Conservation (phyloP, 2,113 vertebrate species). For the Pelecanus crispus region DNA sequence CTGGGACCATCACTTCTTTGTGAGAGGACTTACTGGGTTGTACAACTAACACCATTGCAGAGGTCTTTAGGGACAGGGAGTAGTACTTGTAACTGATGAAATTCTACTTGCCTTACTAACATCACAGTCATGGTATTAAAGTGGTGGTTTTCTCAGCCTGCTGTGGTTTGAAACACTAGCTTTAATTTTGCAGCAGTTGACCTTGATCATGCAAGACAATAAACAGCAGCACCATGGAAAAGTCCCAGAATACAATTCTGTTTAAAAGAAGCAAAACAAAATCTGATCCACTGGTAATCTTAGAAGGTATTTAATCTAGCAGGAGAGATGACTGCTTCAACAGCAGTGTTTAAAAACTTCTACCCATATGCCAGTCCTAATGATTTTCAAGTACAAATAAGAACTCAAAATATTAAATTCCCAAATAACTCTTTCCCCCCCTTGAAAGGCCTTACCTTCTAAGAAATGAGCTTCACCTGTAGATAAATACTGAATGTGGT, state of each 20-base stretch:
- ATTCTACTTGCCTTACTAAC: conserved; percentile 32
- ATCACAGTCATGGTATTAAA: conserved; percentile 5
- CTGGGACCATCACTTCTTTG: neutral
- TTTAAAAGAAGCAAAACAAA: conserved; percentile 63
- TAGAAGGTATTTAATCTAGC: conserved; percentile 59
- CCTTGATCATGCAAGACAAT: conserved; percentile 48
- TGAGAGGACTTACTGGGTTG: neutral
- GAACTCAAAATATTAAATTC: neutral
- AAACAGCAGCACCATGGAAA: conserved; percentile 23
- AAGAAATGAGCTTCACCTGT: neutral
- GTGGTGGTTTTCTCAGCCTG: conserved; percentile 14
- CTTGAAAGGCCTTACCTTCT: neutral
- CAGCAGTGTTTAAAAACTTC: conserved; percentile 31
- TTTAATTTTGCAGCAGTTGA: conserved; percentile 52
- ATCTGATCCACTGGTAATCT: conserved; percentile 57
- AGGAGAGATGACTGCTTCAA: neutral
- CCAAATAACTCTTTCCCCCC: neutral
- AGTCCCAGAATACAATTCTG: conserved; percentile 51
- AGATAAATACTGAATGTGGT: neutral
- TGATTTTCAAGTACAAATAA: conserved; percentile 23
- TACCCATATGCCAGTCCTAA: neutral
- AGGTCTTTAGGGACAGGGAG: neutral
- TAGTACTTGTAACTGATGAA: neutral
- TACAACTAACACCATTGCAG: neutral
- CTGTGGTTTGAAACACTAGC: conserved; percentile 50